A percentile compares a stretch with the other conserved stretches of the same genome.
Conservation (phyloP, 2,113 vertebrate species). For the Halichoerus grypus region DNA sequence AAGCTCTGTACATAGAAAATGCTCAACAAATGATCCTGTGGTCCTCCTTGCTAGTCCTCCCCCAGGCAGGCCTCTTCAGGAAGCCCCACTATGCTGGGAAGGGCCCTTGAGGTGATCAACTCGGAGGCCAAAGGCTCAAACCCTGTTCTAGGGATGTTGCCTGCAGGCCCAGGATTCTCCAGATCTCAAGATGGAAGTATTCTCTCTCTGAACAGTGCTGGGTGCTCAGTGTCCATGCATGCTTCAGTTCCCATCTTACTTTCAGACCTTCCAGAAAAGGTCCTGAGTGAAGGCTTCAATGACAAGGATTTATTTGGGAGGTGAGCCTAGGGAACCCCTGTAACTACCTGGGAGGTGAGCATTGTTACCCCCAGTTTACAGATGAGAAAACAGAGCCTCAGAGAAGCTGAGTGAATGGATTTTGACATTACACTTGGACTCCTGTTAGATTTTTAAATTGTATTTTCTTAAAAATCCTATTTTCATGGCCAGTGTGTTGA, state of each 20-base stretch:
- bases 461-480: neutral
- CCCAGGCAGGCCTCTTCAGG: neutral
- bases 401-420: neutral
- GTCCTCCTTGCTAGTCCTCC: neutral
- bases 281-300: neutral
- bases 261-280: neutral
- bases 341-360: neutral
- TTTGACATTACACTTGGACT: neutral
- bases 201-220: neutral
- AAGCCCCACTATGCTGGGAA: neutral
- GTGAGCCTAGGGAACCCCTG: neutral
- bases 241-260: neutral
- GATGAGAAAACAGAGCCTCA: neutral
- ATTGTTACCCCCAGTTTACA: neutral
- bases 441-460: neutral
- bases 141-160: too few species aligned
- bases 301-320: neutral
- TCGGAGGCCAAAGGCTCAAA: too few species aligned
- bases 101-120: neutral
- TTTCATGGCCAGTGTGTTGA: neutral
- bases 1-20: too few species aligned
- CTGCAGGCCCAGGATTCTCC: neutral
- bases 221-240: accelerated
- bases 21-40: neutral
- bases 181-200: neutral